A percentile compares a stretch with the other conserved stretches of the same genome.
These are phyloP conservation scores for Vanessa atalanta DNA, from an alignment of 1,140 invertebrate species.

Conservation along the genomic window DNA sequence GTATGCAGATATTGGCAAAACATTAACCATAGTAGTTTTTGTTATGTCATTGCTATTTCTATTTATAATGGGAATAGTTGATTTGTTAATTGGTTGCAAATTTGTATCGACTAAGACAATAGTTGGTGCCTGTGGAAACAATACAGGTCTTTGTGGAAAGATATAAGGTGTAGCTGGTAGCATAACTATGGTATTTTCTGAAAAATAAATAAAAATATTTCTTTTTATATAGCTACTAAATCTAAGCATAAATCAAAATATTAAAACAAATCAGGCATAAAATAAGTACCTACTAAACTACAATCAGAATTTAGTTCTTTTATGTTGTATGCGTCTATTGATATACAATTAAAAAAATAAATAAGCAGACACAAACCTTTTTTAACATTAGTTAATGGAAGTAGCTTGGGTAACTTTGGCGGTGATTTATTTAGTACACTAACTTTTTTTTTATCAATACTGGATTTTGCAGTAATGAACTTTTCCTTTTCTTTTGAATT, in stretches of 20 bases:
- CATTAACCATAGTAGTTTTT: conserved; percentile 85
- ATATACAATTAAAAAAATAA: background rate
- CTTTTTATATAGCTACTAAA: background rate
- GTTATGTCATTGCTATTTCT: conserved; percentile 68
- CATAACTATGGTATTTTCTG: conserved; percentile 73
- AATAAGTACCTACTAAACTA: too few relatives aligned
- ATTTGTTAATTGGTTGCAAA: conserved; percentile 63
- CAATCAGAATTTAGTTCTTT: too few relatives aligned
- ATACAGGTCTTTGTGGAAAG: conserved; percentile 68
- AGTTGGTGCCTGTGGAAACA: conserved; percentile 70
- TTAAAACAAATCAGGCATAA: background rate
- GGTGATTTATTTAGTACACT: conserved; percentile 37
- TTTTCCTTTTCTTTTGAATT: conserved; percentile 41
- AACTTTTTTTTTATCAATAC: conserved; percentile 41
- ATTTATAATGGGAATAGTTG: conserved; percentile 56
- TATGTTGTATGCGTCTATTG: too few relatives aligned
- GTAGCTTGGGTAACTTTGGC: conserved; percentile 59
- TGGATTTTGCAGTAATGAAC: conserved; percentile 33
- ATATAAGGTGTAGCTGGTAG: conserved; percentile 71
- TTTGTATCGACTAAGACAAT: conserved; percentile 70
- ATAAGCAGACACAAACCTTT: conserved; percentile 50
- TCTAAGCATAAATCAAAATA: background rate
- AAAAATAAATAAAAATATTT: conserved; percentile 25
- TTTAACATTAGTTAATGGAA: conserved; percentile 59
- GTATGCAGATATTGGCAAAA: conserved; percentile 86